These are phyloP conservation scores for Agapornis canus DNA, from an alignment of 2,797 vertebrate genomes.

Conservation along the genomic window DNA sequence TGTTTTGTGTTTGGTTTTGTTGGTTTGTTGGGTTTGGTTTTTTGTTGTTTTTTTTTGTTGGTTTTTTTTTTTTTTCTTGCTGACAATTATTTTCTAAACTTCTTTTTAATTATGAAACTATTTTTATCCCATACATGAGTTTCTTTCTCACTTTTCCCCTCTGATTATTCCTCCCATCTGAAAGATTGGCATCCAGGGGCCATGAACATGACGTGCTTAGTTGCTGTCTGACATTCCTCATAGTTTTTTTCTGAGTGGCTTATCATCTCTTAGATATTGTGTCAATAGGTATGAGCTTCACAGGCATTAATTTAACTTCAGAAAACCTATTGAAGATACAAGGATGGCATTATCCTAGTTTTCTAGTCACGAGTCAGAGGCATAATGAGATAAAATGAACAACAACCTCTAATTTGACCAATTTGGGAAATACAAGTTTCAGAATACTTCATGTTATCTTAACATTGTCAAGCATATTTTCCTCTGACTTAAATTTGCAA, in stretches of 20 bases:
- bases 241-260: neutral
- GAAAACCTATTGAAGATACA: neutral
- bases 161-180: neutral
- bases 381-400: neutral
- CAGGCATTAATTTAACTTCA: neutral
- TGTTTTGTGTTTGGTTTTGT: neutral
- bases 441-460: neutral
- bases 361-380: neutral
- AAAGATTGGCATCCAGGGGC: accelerated
- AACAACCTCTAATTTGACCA: neutral
- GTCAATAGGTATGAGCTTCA: neutral
- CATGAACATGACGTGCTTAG: neutral
- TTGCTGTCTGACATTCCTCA: neutral
- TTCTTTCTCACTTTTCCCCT: neutral
- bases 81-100: neutral
- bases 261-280: neutral
- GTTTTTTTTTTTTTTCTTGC: neutral
- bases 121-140: neutral
- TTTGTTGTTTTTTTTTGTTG: too few species aligned
- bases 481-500: neutral
- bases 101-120: neutral
- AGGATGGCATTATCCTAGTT: neutral
- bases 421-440: neutral
- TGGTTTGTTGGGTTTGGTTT: neutral
- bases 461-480: neutral